phyloP scores from a whole-genome alignment of 2,888 invertebrate genomes.

The Synergus umbraculus region DNA sequence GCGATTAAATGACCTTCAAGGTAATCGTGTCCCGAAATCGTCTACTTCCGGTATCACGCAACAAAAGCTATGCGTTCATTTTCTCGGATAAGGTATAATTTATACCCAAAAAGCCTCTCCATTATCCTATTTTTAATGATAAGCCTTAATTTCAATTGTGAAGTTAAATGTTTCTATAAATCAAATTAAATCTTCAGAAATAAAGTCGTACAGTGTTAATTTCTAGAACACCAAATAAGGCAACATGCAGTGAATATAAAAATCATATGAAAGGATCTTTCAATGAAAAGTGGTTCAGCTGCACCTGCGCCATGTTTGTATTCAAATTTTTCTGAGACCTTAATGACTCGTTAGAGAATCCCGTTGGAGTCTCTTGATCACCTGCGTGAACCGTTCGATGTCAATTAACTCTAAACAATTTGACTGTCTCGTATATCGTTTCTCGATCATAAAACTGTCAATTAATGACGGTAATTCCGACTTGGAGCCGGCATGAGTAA shows the following conservation, averaged over 20 bases:
- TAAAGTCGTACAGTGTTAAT: no score
- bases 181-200: no score
- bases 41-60: constrained; percentile 48
- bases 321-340: background rate
- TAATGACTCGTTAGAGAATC: background rate
- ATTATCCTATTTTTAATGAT: no score
- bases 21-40: constrained; percentile 42
- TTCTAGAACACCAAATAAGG: no score
- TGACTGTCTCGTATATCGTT: background rate
- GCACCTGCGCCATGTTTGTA: background rate
- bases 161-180: no score
- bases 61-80: constrained; percentile 36
- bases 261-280: no score
- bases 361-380: background rate
- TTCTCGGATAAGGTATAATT: background rate
- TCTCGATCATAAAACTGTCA: constrained; percentile 43
- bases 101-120: no score
- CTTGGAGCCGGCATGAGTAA: constrained; percentile 30
- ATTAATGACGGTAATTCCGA: constrained; percentile 46
- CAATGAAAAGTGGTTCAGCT: no score
- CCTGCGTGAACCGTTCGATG: background rate
- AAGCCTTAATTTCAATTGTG: no score
- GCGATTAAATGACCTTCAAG: constrained; percentile 47
- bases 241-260: no score
- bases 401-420: background rate